Conservation (phyloP, 2,113 vertebrate genomes). For the Parotia lawesii region DNA sequence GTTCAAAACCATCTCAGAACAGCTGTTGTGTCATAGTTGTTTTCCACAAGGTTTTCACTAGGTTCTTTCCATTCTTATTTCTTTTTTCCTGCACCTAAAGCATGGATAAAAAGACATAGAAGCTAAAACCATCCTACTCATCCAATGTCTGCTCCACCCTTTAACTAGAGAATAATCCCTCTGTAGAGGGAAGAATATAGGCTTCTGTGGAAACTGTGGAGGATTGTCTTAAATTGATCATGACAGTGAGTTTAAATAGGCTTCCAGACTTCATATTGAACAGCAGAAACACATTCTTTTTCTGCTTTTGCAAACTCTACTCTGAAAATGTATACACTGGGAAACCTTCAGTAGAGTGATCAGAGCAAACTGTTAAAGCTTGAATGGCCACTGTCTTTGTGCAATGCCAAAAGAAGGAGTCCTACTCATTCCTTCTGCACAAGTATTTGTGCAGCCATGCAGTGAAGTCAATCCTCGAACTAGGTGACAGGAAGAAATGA, state of each 20-base stretch:
- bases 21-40: background rate
- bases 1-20: background rate
- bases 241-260: background rate
- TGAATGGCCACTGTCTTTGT: background rate
- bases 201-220: background rate
- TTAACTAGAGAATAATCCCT: background rate
- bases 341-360: background rate
- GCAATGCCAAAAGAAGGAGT: background rate
- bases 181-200: background rate
- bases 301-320: background rate
- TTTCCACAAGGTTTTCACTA: background rate
- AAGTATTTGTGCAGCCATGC: background rate
- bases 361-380: background rate
- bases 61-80: background rate
- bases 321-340: background rate
- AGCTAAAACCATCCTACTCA: background rate
- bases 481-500: background rate
- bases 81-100: background rate
- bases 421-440: background rate
- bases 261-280: background rate
- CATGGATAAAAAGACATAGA: background rate
- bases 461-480: rapidly evolving
- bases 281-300: background rate
- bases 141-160: background rate
- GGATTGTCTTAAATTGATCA: background rate